phyloP scores from a whole-genome alignment of 2,797 vertebrate genomes.

The Pogoniulus pusillus region DNA sequence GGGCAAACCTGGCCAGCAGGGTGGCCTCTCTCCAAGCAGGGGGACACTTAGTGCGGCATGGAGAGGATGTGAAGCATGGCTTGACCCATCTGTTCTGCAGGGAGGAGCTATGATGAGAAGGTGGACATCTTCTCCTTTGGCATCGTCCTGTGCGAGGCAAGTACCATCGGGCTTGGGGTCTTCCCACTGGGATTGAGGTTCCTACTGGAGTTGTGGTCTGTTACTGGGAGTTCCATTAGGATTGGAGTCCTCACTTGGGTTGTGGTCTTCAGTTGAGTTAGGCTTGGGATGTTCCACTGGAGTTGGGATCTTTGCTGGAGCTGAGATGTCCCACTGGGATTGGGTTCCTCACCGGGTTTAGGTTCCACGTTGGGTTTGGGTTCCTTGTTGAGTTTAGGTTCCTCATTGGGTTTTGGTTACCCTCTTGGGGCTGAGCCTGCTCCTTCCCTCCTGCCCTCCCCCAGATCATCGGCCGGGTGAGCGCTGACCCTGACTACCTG shows the following conservation, averaged over 20 bases:
- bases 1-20: not conserved
- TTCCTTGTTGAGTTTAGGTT: not conserved
- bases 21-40: not conserved
- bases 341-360: not conserved
- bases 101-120: constrained; percentile 95
- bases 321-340: not conserved
- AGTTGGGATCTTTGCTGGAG: not conserved
- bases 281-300: too few relatives aligned
- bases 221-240: fast-evolving
- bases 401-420: not conserved
- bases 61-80: fast-evolving
- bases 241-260: not conserved
- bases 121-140: constrained; percentile 98
- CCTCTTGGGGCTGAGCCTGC: not conserved
- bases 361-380: not conserved
- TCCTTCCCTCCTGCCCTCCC: not conserved
- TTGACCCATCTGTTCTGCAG: constrained; percentile 68
- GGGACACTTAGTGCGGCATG: not conserved
- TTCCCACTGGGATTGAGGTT: fast-evolving
- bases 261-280: not conserved
- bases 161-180: not conserved
- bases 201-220: not conserved
- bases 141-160: constrained; percentile 97
- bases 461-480: constrained; percentile 95
- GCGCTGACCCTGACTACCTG: constrained; percentile 95